Percentiles rank a stretch among this genome's conserved stretches.
phyloP scores from a whole-genome alignment of 2,113 vertebrate genomes.

The Synchiropus splendidus region DNA sequence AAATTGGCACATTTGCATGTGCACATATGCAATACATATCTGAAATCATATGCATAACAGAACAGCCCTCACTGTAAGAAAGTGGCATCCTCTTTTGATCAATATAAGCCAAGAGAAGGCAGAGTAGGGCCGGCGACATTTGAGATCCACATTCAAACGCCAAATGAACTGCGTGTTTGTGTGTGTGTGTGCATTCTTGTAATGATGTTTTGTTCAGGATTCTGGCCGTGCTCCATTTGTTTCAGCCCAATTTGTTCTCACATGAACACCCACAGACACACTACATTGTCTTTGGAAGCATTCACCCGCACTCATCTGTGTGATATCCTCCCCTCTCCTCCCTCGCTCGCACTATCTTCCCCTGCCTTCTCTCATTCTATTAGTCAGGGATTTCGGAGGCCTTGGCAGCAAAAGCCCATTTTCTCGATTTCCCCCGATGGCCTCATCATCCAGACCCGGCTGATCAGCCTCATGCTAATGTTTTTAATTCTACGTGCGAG shows the following conservation, averaged over 20 bases:
- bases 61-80: too few species aligned
- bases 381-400: constrained; percentile 58
- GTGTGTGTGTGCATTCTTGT: constrained; percentile 38
- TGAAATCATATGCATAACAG: too few species aligned
- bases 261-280: constrained; percentile 25
- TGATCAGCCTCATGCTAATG: constrained; percentile 51
- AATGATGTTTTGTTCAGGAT: constrained; percentile 41
- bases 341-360: constrained; percentile 20
- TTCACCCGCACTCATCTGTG: constrained; percentile 35
- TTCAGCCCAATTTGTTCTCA: constrained; percentile 23
- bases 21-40: too few species aligned
- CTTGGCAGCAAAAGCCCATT: constrained; percentile 55
- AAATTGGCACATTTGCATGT: too few species aligned
- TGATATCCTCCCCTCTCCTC: constrained; percentile 22
- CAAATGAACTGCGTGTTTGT: constrained; percentile 29
- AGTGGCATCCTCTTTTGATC: too few species aligned
- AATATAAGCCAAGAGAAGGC: too few species aligned
- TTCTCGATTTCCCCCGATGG: constrained; percentile 44
- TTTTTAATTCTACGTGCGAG: constrained; percentile 60
- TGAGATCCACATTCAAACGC: not conserved
- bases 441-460: constrained; percentile 36
- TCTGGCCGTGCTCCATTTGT: constrained; percentile 42
- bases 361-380: constrained; percentile 59
- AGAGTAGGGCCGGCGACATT: too few species aligned
- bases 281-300: constrained; percentile 24